phyloP scores from a whole-genome alignment of 2,113 vertebrate species.

The Edolisoma coerulescens region DNA sequence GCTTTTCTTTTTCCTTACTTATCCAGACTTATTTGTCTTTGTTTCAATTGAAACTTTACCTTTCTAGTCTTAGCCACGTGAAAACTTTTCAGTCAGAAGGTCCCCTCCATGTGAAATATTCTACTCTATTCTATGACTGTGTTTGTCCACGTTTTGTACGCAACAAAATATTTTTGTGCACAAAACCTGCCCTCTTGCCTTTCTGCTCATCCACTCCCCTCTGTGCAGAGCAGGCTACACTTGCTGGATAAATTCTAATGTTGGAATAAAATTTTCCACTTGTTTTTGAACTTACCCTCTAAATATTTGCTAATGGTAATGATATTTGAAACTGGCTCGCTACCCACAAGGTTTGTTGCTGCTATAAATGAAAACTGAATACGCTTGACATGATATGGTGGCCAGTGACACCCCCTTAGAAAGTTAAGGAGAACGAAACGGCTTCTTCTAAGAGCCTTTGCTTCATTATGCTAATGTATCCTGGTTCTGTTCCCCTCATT shows the following conservation, averaged over 20 bases:
- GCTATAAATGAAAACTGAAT: neutral
- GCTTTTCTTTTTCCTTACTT: neutral
- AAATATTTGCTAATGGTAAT: neutral
- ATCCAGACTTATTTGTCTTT: neutral
- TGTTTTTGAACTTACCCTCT: neutral
- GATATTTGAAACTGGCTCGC: neutral
- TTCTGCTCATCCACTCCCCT: neutral
- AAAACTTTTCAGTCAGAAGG: neutral
- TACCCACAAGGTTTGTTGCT: neutral
- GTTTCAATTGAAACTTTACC: neutral
- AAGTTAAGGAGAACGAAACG: too few relatives aligned
- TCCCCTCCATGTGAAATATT: neutral
- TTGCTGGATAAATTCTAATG: neutral
- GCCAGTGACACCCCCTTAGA: too few relatives aligned
- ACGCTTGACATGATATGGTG: neutral
- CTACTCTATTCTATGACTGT: neutral
- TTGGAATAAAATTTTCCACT: neutral
- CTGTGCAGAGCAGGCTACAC: neutral
- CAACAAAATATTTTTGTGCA: neutral
- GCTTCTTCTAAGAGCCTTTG: too few relatives aligned
- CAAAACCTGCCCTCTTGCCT: neutral
- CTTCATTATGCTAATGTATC: too few relatives aligned
- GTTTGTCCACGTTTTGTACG: neutral
- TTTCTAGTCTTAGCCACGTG: neutral
- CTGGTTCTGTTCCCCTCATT: too few relatives aligned